A percentile compares a stretch with the other conserved stretches of the same genome.
Evolutionary conservation across 2,888 invertebrate genomes (phyloP).

Genomic region (Matsumyia berberina): DNA sequence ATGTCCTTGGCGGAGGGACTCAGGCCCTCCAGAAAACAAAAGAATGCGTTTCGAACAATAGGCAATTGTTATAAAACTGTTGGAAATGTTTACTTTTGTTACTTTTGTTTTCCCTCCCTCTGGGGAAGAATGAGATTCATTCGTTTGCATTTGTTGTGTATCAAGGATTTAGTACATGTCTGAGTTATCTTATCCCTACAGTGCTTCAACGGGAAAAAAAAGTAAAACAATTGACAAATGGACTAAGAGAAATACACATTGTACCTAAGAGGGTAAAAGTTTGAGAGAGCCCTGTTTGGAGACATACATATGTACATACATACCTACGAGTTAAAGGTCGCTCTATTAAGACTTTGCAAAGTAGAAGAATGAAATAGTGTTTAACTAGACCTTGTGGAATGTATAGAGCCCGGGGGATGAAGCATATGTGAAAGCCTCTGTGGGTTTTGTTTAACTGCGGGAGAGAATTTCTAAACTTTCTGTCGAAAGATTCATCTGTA

Average conservation of each 20-base stretch:
- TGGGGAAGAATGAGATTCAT: conserved; percentile 1
- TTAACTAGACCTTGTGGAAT: conserved; percentile 39
- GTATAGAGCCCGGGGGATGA: not conserved
- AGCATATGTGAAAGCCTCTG: not conserved
- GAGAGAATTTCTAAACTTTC: not conserved
- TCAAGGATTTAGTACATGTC: conserved; percentile 33
- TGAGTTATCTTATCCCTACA: conserved; percentile 9
- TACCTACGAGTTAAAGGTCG: not conserved
- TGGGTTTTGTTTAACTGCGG: not conserved
- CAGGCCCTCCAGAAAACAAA: not conserved
- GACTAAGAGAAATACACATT: not conserved
- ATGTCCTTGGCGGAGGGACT: conserved; percentile 25
- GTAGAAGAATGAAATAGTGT: conserved; percentile 4
- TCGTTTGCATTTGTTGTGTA: conserved; percentile 8
- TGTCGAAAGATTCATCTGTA: too few species aligned
- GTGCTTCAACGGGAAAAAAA: not conserved
- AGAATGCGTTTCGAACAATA: conserved; percentile 29
- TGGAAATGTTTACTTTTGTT: conserved; percentile 25
- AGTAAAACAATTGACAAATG: conserved; percentile 22
- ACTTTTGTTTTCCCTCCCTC: conserved; percentile 11
- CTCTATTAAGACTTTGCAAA: not conserved
- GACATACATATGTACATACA: too few species aligned
- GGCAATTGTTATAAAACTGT: conserved; percentile 15
- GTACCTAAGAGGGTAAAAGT: not conserved
- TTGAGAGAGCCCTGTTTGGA: not conserved